phyloP scores from a whole-genome alignment of 2,113 vertebrate genomes.

The Atractosteus spatula region DNA sequence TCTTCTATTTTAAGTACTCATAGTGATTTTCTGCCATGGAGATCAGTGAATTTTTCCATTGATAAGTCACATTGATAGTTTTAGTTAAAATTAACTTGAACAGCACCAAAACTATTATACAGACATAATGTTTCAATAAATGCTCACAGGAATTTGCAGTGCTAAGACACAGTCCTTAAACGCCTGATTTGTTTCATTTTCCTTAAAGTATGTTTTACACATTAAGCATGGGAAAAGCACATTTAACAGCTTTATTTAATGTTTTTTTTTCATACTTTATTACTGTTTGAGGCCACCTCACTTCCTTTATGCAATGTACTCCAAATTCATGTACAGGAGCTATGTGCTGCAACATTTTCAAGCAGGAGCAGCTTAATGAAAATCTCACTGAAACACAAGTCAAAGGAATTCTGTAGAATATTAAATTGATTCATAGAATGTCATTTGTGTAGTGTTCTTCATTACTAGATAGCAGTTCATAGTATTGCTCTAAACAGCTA shows the following conservation, averaged over 20 bases:
- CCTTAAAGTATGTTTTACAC: too few relatives aligned
- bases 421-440: not conserved
- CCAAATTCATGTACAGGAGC: too few relatives aligned
- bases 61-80: not conserved
- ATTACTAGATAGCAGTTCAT: too few relatives aligned
- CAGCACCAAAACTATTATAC: not conserved
- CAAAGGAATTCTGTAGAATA: constrained; percentile 1
- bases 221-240: too few relatives aligned
- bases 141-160: not conserved
- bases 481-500: too few relatives aligned
- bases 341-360: too few relatives aligned
- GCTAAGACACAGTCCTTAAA: not conserved
- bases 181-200: constrained; percentile 3
- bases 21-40: too few relatives aligned
- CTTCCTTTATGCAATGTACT: constrained; percentile 11
- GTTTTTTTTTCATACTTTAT: too few relatives aligned
- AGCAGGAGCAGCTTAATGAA: constrained; percentile 1
- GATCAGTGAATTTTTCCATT: constrained; percentile 9
- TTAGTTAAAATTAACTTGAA: not conserved
- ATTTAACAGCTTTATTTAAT: too few relatives aligned
- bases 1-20: too few relatives aligned
- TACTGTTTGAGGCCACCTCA: not conserved
- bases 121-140: not conserved
- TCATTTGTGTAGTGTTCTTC: too few relatives aligned
- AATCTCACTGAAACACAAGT: not conserved